phyloP scores from a whole-genome alignment of 2,113 vertebrate species.

The Eupsittula cactorum region DNA sequence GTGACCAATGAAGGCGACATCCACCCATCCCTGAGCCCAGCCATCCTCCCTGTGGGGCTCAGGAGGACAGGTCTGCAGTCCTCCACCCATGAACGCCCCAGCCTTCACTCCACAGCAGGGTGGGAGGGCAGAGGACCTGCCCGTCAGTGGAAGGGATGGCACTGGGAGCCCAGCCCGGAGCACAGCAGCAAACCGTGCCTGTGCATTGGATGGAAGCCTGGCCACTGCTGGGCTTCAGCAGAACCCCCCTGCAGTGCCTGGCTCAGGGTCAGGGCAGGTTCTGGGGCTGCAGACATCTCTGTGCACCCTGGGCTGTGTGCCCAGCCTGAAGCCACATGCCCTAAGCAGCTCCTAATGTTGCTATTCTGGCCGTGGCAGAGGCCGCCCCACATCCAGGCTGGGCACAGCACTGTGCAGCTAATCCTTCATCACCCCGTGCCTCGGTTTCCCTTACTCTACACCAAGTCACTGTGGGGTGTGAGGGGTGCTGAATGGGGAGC shows the following conservation, averaged over 20 bases:
- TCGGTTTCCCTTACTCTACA: neutral
- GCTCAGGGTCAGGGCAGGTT: neutral
- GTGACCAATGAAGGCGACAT: neutral
- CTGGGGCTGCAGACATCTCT: neutral
- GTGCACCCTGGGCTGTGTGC: neutral
- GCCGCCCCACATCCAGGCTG: neutral
- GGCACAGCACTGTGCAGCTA: neutral
- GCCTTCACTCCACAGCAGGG: neutral
- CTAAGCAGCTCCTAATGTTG: neutral
- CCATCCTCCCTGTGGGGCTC: neutral
- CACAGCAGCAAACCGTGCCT: neutral
- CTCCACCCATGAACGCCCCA: neutral
- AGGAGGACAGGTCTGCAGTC: neutral
- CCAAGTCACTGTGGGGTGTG: neutral
- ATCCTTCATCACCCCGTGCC: neutral
- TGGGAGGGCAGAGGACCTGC: neutral
- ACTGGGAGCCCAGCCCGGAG: neutral
- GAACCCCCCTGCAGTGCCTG: neutral
- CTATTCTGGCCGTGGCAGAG: neutral
- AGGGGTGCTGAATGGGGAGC: neutral
- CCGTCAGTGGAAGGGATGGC: rapidly evolving
- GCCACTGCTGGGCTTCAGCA: neutral
- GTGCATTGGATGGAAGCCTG: neutral
- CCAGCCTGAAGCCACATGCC: neutral
- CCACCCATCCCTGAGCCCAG: neutral